Percentiles rank a stretch among this genome's conserved stretches.
These are phyloP conservation scores for Globodera rostochiensis DNA, from an alignment of 1,140 invertebrate genomes.

Conservation along the genomic window DNA sequence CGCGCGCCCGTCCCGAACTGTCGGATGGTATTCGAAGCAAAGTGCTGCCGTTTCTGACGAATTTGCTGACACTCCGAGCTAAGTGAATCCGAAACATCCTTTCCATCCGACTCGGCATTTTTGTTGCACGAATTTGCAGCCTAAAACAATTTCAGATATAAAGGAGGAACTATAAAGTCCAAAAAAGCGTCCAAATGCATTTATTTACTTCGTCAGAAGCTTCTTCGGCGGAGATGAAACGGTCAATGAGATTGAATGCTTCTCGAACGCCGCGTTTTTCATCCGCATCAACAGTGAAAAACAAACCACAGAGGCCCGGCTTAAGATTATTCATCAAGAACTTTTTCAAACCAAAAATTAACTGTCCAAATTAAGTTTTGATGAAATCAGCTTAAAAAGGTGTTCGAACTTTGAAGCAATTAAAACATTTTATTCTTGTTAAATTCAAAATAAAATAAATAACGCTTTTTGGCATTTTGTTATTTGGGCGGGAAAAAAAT, in stretches of 20 bases:
- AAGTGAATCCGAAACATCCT: conserved; percentile 27
- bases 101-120: background rate
- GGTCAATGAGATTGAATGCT: conserved; percentile 26
- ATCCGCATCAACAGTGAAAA: conserved; percentile 24
- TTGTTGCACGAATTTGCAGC: background rate
- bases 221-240: background rate
- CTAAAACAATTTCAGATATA: background rate
- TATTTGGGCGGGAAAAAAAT: too few species aligned
- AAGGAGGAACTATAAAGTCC: too few species aligned
- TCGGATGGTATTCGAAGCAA: background rate
- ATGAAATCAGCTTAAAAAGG: too few species aligned
- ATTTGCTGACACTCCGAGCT: conserved; percentile 13
- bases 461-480: too few species aligned
- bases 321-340: background rate
- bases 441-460: too few species aligned
- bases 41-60: background rate
- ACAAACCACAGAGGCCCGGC: conserved; percentile 19
- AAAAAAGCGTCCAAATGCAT: background rate
- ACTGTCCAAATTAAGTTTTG: too few species aligned
- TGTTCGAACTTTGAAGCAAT: too few species aligned
- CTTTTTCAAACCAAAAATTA: too few species aligned
- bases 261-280: conserved; percentile 23
- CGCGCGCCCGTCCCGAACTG: conserved; percentile 11
- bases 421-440: too few species aligned
- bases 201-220: background rate